Percentiles rank a stretch among this genome's conserved stretches.
Conservation (phyloP, 1,140 invertebrate species). For the Penaeus chinensis region DNA sequence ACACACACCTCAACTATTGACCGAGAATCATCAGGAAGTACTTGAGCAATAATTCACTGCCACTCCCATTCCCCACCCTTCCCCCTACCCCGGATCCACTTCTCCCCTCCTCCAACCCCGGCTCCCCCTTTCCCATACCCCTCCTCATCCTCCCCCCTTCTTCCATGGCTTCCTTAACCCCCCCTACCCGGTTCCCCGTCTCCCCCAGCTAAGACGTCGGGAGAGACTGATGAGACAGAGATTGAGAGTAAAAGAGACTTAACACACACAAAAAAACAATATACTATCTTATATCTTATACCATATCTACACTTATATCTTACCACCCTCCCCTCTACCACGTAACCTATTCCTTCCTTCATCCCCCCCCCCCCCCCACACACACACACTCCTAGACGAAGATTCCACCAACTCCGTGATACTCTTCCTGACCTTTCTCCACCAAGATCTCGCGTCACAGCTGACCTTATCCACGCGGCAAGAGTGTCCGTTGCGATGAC, state of each 20-base stretch:
- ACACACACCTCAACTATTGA: background rate
- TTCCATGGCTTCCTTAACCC: no score
- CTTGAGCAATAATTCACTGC: no score
- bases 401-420: slow-evolving; percentile 23
- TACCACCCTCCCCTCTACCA: background rate
- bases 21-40: no score
- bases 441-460: slow-evolving; percentile 21
- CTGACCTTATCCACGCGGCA: no score
- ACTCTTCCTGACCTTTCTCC: slow-evolving; percentile 22
- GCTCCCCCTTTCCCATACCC: background rate
- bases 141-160: no score
- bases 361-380: background rate
- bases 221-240: no score
- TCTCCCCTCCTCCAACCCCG: no score
- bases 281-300: no score
- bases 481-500: no score
- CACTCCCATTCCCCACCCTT: background rate
- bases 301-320: background rate
- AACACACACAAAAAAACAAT: background rate
- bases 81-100: background rate
- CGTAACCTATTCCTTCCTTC: background rate
- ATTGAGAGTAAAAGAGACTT: no score
- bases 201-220: no score
- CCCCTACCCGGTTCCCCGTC: no score
- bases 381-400: background rate